Conservation (phyloP, 2,797 vertebrate species). For the Sebastolobus alascanus region DNA sequence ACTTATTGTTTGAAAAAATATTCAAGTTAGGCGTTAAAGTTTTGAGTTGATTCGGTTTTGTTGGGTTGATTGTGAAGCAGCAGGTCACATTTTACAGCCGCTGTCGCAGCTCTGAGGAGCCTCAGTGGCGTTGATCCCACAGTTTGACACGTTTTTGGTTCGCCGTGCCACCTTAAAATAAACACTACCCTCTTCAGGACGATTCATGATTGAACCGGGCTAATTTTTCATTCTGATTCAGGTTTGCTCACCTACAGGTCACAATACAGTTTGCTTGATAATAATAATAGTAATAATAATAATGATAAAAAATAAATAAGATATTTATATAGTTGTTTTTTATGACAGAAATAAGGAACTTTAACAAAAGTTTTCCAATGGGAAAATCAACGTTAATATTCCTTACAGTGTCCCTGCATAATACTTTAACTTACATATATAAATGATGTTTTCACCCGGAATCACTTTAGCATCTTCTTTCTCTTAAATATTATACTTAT, state of each 20-base stretch:
- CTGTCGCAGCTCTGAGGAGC: neutral
- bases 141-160: conserved; percentile 18
- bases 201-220: conserved; percentile 64
- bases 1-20: conserved; percentile 11
- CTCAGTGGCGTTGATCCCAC: neutral
- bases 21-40: neutral
- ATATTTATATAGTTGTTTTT: neutral
- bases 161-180: conserved; percentile 82
- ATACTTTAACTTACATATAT: neutral
- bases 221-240: conserved; percentile 68
- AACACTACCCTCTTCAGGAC: conserved; percentile 72
- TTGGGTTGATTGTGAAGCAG: neutral
- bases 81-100: neutral
- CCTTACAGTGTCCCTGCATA: neutral
- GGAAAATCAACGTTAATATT: neutral
- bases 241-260: conserved; percentile 37
- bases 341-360: neutral
- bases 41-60: neutral
- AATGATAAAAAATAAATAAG: too few relatives aligned
- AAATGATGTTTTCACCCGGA: fast-evolving
- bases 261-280: neutral
- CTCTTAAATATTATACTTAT: neutral
- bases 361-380: neutral
- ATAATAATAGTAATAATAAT: too few relatives aligned
- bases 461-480: neutral